Percentiles rank a stretch among this genome's conserved stretches.
These are phyloP conservation scores for Sakesphorus luctuosus DNA, from an alignment of 2,113 vertebrate species.

Conservation along the genomic window DNA sequence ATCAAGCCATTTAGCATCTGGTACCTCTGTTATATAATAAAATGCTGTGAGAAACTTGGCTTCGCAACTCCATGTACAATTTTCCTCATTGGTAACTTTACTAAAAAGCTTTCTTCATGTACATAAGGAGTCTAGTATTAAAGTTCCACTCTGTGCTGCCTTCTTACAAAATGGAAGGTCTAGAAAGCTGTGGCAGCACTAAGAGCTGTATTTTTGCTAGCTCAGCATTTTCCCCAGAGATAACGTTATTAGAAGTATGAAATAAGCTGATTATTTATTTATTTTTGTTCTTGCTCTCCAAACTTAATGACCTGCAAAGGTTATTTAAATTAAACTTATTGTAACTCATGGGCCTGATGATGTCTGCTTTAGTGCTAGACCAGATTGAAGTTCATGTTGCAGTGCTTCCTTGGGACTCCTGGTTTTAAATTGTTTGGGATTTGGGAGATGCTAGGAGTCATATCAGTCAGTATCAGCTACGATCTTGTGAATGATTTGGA, in stretches of 20 bases:
- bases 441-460: constrained; percentile 13
- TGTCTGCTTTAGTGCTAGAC: neutral
- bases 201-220: neutral
- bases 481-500: neutral
- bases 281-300: neutral
- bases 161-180: neutral
- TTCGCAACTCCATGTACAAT: neutral
- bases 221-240: neutral
- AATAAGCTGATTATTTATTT: neutral
- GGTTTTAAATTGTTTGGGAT: neutral
- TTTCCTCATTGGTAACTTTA: neutral
- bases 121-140: neutral
- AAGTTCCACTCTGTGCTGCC: neutral
- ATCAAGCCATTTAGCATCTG: neutral
- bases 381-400: neutral
- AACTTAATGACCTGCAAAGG: neutral
- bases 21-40: neutral
- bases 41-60: constrained; percentile 32
- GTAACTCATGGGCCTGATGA: neutral
- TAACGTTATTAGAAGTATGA: neutral
- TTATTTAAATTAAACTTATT: neutral
- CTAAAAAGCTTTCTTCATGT: neutral
- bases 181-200: neutral
- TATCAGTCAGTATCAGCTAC: neutral
- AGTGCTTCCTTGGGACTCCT: neutral